Percentiles rank a stretch among this genome's conserved stretches.
phyloP scores from a whole-genome alignment of 2,888 invertebrate species.

The Luperina nickerlii region DNA sequence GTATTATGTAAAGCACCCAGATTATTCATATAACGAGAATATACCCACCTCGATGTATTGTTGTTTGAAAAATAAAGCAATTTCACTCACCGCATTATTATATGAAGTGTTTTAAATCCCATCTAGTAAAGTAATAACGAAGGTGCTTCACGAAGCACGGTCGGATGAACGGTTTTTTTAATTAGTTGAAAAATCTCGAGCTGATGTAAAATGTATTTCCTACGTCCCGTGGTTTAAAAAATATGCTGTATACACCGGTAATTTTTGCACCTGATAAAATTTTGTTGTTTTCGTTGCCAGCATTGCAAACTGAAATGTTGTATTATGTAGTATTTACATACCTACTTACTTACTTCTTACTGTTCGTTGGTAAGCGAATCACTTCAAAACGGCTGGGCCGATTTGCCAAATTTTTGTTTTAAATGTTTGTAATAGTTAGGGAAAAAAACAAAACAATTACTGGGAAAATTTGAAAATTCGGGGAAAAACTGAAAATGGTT shows the following conservation, averaged over 20 bases:
- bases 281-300: neutral
- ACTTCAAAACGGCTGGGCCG: neutral
- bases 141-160: constrained; percentile 10
- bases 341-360: too few relatives aligned
- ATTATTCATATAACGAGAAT: neutral
- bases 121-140: constrained; percentile 39
- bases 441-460: neutral
- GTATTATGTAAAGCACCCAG: neutral
- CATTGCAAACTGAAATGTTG: neutral
- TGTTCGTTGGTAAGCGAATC: neutral
- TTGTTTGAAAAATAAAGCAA: constrained; percentile 9
- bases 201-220: constrained; percentile 38
- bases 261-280: constrained; percentile 13
- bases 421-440: too few relatives aligned
- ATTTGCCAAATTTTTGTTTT: neutral
- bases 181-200: constrained; percentile 39
- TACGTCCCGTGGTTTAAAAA: constrained; percentile 10
- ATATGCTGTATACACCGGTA: neutral
- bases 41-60: neutral
- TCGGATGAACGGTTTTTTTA: constrained; percentile 21
- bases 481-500: neutral
- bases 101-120: constrained; percentile 10
- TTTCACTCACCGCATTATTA: neutral
- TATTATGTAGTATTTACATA: too few relatives aligned
- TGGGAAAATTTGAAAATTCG: too few relatives aligned